phyloP scores from a whole-genome alignment of 2,797 vertebrate genomes.

The Nannoperca obscura region DNA sequence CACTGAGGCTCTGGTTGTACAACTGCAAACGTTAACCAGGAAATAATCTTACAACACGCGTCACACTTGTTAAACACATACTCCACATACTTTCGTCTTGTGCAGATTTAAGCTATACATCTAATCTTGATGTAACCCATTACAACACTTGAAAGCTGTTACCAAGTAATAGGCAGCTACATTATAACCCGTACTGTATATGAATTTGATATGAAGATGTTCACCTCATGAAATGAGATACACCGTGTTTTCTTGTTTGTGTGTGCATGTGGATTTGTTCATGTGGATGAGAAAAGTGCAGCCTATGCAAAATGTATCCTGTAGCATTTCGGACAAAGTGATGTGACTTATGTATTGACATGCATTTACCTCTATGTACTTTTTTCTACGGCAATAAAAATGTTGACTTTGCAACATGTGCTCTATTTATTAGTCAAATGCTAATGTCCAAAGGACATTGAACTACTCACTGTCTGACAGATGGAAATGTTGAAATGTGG shows the following conservation, averaged over 20 bases:
- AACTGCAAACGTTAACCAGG: background rate
- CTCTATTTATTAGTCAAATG: slow-evolving; percentile 2
- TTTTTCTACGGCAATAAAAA: slow-evolving; percentile 64
- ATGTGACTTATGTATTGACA: slow-evolving; percentile 31
- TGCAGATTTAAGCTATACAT: slow-evolving; percentile 34
- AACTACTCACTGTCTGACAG: slow-evolving; percentile 22
- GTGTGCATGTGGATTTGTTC: slow-evolving; percentile 21
- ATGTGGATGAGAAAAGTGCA: slow-evolving; percentile 25
- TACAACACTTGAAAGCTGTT: slow-evolving; percentile 28
- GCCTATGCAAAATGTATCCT: slow-evolving; percentile 43
- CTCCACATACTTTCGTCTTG: slow-evolving; percentile 8
- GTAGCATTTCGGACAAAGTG: slow-evolving; percentile 19
- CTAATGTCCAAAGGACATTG: slow-evolving; percentile 6
- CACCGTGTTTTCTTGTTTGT: slow-evolving; percentile 36
- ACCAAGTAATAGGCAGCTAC: slow-evolving; percentile 58
- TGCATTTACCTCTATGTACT: slow-evolving; percentile 42
- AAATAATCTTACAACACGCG: background rate
- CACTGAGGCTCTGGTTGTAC: slow-evolving; percentile 82
- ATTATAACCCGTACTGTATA: slow-evolving; percentile 33
- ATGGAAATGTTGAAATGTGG: slow-evolving; percentile 18
- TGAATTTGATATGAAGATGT: slow-evolving; percentile 34
- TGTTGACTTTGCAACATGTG: slow-evolving; percentile 17
- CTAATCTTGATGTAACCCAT: slow-evolving; percentile 30
- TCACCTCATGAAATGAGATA: slow-evolving; percentile 58
- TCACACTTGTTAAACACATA: slow-evolving; percentile 16